Percentiles rank a stretch among this genome's conserved stretches.
Conservation (phyloP, 1,140 invertebrate species). For the Atta cephalotes region DNA sequence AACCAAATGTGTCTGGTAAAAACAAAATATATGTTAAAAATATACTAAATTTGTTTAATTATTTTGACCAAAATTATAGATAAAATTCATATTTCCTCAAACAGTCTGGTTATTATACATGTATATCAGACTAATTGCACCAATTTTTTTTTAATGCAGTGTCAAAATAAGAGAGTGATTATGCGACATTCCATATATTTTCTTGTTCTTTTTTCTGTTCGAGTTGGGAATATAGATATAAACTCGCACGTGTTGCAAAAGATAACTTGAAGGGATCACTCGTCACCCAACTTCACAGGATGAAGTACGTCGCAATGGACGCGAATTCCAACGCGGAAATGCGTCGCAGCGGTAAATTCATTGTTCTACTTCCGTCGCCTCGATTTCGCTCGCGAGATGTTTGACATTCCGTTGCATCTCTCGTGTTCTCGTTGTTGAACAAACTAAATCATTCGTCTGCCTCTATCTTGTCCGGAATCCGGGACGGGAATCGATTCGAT, state of each 20-base stretch:
- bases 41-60: too few species aligned
- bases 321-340: slow-evolving; percentile 57
- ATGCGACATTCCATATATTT: neutral
- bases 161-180: neutral
- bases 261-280: slow-evolving; percentile 41
- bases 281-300: slow-evolving; percentile 24
- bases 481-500: slow-evolving; percentile 67
- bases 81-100: too few species aligned
- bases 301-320: slow-evolving; percentile 22
- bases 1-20: too few species aligned
- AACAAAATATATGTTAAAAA: too few species aligned
- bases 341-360: slow-evolving; percentile 62
- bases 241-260: neutral
- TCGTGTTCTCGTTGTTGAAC: slow-evolving; percentile 54
- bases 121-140: too few species aligned
- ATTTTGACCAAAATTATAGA: too few species aligned
- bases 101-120: too few species aligned
- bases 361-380: slow-evolving; percentile 71
- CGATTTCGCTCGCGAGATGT: slow-evolving; percentile 63
- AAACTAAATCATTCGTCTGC: slow-evolving; percentile 71
- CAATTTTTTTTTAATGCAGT: neutral
- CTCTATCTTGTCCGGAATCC: slow-evolving; percentile 68
- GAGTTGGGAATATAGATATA: neutral
- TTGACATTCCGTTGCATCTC: slow-evolving; percentile 69
- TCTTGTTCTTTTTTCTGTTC: neutral